These are phyloP conservation scores for Chinchilla lanigera DNA, from an alignment of 2,113 vertebrate species.

Conservation along the genomic window DNA sequence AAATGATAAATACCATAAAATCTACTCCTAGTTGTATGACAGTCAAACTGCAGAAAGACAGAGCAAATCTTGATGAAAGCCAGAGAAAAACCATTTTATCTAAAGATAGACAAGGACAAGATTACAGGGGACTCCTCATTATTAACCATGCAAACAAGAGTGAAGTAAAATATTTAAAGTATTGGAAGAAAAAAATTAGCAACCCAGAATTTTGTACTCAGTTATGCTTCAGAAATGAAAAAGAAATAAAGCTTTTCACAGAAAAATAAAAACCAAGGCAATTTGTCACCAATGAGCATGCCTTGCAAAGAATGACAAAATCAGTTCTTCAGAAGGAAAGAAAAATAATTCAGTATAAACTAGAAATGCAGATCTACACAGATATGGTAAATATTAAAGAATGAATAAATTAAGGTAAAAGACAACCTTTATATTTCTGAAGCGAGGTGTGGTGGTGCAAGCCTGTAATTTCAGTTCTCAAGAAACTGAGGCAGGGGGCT, in stretches of 20 bases:
- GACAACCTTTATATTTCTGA: not conserved
- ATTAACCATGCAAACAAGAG: not conserved
- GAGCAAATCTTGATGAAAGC: not conserved
- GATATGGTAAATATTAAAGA: not conserved
- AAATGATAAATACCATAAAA: not conserved
- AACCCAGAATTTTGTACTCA: not conserved
- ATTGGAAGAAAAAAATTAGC: not conserved
- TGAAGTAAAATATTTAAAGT: not conserved
- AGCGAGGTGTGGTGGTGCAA: not conserved
- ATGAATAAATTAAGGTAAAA: not conserved
- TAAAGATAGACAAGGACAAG: not conserved
- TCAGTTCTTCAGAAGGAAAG: not conserved
- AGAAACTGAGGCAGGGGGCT: not conserved
- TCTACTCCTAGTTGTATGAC: not conserved
- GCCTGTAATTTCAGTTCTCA: not conserved
- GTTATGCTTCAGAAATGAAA: not conserved
- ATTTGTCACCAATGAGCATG: not conserved
- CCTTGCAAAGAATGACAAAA: not conserved
- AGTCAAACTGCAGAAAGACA: not conserved
- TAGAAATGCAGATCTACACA: not conserved
- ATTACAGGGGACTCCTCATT: not conserved
- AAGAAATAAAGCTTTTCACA: not conserved
- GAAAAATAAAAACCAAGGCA: conserved; percentile 4
- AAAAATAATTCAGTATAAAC: not conserved
- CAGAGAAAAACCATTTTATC: not conserved